These are phyloP conservation scores for Forbesichthys papilliferus DNA, from an alignment of 2,113 vertebrate genomes.

Conservation along the genomic window DNA sequence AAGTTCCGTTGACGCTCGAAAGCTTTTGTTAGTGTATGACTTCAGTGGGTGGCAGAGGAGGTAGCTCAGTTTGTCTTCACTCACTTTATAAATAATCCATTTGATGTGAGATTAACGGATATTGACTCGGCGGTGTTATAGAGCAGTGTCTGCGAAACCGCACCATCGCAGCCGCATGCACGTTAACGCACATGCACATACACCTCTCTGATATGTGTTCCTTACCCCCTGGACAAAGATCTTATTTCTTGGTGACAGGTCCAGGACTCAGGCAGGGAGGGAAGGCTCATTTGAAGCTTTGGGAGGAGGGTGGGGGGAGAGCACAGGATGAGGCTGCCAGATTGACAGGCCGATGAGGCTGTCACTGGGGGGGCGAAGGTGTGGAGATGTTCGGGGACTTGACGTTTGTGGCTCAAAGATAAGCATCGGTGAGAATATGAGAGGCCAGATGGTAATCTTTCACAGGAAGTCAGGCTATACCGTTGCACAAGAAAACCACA, in stretches of 20 bases:
- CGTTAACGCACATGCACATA: slow-evolving; percentile 17
- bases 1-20: background rate
- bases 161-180: background rate
- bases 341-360: slow-evolving; percentile 61
- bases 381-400: slow-evolving; percentile 59
- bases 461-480: slow-evolving; percentile 76
- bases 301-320: slow-evolving; percentile 28
- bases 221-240: slow-evolving; percentile 42
- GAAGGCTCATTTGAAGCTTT: slow-evolving; percentile 43
- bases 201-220: slow-evolving; percentile 23
- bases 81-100: background rate
- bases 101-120: too few relatives aligned
- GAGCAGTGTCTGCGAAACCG: background rate
- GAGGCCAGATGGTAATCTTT: slow-evolving; percentile 75
- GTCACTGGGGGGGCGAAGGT: slow-evolving; percentile 59
- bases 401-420: slow-evolving; percentile 66
- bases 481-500: slow-evolving; percentile 74
- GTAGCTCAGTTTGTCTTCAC: background rate
- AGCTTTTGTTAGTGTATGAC: background rate
- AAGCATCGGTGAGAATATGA: slow-evolving; percentile 74
- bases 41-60: background rate
- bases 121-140: too few relatives aligned
- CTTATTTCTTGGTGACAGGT: slow-evolving; percentile 67
- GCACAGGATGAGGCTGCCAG: slow-evolving; percentile 55
- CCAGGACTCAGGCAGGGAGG: slow-evolving; percentile 42